Evolutionary conservation across 2,113 vertebrate genomes (phyloP), one percentile per base, ranked within the genome.

Genomic region (Pyrgilauda ruficollis): DNA sequence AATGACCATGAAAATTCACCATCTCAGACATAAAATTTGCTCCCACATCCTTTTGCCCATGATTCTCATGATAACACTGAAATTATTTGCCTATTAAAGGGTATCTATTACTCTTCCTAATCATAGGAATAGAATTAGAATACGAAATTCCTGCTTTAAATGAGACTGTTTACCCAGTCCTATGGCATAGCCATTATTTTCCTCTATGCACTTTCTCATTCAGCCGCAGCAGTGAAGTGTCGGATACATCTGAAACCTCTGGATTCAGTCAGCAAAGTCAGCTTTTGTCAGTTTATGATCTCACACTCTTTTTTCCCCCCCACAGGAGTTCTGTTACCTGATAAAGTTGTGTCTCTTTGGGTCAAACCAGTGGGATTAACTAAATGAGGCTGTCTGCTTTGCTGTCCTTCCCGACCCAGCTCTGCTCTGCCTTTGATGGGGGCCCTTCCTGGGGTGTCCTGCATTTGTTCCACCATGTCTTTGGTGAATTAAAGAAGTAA

Each of bases 361-460:
- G 82, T 97, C 91, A 88, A 31, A 44, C 28, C 85, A 18, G 30
- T 6, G 0, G 83, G 70, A 69, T 93, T 84, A 67, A 46, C 84
- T 56, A 30, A 88, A 80, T 35, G 81, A 83, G 68, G 44, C 63
- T 64, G 26, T 69, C 91, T 53, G n/a, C 33, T 80, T 3, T 1
- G 8, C 17, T 3, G 0, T 47, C 50, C 78, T 77, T 78, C 44
- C 52, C 0, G 1, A n/a, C 47, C 68, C 0, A 0, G 10, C 89
- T 50, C 49, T 30, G 41, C 1, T 10, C 37, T 80, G 61, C 47
- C 89, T 97, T 95, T 91, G 89, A 87, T 89, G 87, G 63, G 46
- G 31, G 15, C 63, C 3, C 2, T 84, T 94, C 63, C 49, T 58
- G 43, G 69, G 47, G 83, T 58, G 53, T 92, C 44, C 66, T 47